Percentiles rank a stretch among this genome's conserved stretches.
Conservation (phyloP, 2,888 invertebrate species). For the Doris montereyensis region DNA sequence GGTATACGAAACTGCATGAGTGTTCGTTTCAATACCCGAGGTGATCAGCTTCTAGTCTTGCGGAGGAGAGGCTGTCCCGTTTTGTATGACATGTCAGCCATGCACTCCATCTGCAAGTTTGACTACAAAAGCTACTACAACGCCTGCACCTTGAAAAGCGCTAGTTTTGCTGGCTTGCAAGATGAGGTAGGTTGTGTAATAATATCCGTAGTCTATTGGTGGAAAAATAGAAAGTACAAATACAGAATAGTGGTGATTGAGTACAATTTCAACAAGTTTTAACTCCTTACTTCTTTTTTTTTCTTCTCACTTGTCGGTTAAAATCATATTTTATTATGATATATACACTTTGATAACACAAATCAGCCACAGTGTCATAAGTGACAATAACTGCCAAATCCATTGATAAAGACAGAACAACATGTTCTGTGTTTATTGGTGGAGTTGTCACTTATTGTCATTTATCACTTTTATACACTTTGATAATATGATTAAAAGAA, state of each 20-base stretch:
- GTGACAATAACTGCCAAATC: too few species aligned
- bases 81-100: slow-evolving; percentile 80
- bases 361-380: too few species aligned
- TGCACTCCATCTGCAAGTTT: slow-evolving; percentile 86
- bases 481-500: too few species aligned
- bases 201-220: too few species aligned
- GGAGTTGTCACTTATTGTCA: too few species aligned
- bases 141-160: slow-evolving; percentile 97
- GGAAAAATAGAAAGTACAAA: too few species aligned
- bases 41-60: slow-evolving; percentile 85
- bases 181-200: slow-evolving; percentile 79
- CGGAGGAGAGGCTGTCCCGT: slow-evolving; percentile 90
- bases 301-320: background rate
- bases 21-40: slow-evolving; percentile 88
- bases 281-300: slow-evolving; percentile 15
- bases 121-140: slow-evolving; percentile 94
- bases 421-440: too few species aligned
- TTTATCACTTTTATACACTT: too few species aligned
- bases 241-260: background rate
- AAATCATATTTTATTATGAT: too few species aligned
- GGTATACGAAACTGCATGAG: slow-evolving; percentile 80
- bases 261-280: background rate
- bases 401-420: too few species aligned
- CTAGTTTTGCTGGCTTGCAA: slow-evolving; percentile 90
- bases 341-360: too few species aligned